A percentile compares a stretch with the other conserved stretches of the same genome.
Conservation (phyloP, 2,888 invertebrate genomes). For the Melipona beecheii region DNA sequence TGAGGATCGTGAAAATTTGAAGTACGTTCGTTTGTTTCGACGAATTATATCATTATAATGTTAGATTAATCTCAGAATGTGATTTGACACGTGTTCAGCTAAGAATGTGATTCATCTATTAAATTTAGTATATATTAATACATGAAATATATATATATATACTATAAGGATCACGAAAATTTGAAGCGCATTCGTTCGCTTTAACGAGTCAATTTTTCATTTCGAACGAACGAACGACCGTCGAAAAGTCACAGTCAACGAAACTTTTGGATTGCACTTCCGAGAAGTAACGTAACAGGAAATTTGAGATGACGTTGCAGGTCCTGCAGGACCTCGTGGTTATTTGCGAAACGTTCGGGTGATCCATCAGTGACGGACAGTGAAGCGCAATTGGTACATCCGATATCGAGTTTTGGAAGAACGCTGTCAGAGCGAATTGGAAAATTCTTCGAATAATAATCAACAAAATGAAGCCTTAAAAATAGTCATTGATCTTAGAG, state of each 20-base stretch:
- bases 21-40: too few relatives aligned
- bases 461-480: background rate
- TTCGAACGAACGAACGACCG: too few relatives aligned
- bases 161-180: background rate
- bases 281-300: background rate
- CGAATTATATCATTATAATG: too few relatives aligned
- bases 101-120: background rate
- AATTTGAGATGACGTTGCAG: constrained; percentile 5
- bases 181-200: background rate
- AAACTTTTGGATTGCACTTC: background rate
- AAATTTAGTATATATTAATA: background rate
- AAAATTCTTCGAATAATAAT: background rate
- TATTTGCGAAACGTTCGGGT: background rate
- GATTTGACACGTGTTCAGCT: background rate
- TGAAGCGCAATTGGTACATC: too few relatives aligned
- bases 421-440: background rate
- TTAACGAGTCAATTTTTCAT: background rate
- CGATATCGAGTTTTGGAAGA: background rate
- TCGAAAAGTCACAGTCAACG: background rate
- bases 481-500: too few relatives aligned
- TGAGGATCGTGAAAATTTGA: too few relatives aligned
- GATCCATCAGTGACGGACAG: background rate
- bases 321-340: too few relatives aligned
- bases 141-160: background rate
- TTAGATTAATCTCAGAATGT: background rate